Percentiles rank a stretch among this genome's conserved stretches.
phyloP scores from a whole-genome alignment of 2,113 vertebrate species.

The Rissa tridactyla region DNA sequence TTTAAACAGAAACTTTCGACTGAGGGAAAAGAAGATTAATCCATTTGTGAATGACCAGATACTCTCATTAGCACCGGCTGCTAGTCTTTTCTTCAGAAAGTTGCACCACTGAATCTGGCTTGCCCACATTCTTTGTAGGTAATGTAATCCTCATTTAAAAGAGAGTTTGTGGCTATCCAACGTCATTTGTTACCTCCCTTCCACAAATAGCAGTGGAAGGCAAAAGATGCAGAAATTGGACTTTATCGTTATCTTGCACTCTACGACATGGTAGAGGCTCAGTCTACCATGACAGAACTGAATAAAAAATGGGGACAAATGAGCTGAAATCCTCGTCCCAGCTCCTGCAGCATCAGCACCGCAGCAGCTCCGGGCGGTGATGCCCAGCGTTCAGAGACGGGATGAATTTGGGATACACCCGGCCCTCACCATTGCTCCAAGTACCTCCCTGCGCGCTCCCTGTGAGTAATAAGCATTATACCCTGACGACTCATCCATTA shows the following conservation, averaged over 20 bases:
- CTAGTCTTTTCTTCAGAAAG: background rate
- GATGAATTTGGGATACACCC: background rate
- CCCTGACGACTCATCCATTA: slow-evolving; percentile 43
- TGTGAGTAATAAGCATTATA: slow-evolving; percentile 49
- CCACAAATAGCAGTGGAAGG: background rate
- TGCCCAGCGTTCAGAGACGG: background rate
- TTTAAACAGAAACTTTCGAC: background rate
- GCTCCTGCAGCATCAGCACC: background rate
- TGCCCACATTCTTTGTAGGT: slow-evolving; percentile 50
- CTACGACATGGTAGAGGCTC: background rate
- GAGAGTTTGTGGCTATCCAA: background rate
- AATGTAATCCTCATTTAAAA: slow-evolving; percentile 51
- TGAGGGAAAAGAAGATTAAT: slow-evolving; percentile 20
- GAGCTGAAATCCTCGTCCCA: background rate
- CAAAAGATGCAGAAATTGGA: background rate
- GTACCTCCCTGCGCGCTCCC: background rate
- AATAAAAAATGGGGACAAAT: background rate
- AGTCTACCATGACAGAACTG: background rate
- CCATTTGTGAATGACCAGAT: slow-evolving; percentile 26
- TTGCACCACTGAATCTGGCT: slow-evolving; percentile 33
- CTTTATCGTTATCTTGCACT: background rate
- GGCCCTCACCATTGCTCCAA: background rate
- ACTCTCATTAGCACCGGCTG: background rate
- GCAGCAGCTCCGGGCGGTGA: background rate
- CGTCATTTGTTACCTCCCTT: slow-evolving; percentile 10